Base-by-base conservation (phyloP, 2,888 invertebrate species). In the Cabera pusaria region DNA sequence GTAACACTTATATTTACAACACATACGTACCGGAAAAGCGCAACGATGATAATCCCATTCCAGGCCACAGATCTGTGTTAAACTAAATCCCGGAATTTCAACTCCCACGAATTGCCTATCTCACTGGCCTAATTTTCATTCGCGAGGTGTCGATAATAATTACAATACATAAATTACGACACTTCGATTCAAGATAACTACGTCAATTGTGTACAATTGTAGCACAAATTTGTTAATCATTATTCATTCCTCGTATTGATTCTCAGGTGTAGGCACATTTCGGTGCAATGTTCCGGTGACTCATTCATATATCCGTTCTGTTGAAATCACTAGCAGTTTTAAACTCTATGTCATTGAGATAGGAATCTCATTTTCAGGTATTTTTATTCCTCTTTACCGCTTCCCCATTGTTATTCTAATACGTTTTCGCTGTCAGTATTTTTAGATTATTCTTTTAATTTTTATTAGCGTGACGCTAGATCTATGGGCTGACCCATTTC, bases 281-380 rank as follows among this genome's bases (percentile, higher is more conserved):
- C 20, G 72, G 68, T 66, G 58, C 68, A 61, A 57, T 67, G 78
- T 81, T 82, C 83, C 82, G 82, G 82, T 85, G 84, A 85, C 59
- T 82, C 82, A 82, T 46, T 18, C 45, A 10, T 39, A 60, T 64
- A 70, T 77, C 77, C 77, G 72, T 59, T 56, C 22, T 28, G 45
- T 40, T 21, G 18, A 42, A 25, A 1, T n/a, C 9, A 9, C 21
- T 35, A 18, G n/a, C 33, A 6, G 36, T 12, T 44, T 24, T 34
- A 12, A 44, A 39, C 45, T 27, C 10, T 45, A 49, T 34, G 1
- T 21, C 9, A 14, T 18, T 7, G 31, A 6, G 5, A 6, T 37
- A 47, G 22, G 14, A n/a, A 14, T n/a, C 33, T 21, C 6, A 16
- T 23, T 29, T 22, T n/a, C 27, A 14, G 14, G 14, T 4, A 20